These are phyloP conservation scores for Notocelia uddmanniana DNA, from an alignment of 2,888 invertebrate genomes.

Conservation along the genomic window DNA sequence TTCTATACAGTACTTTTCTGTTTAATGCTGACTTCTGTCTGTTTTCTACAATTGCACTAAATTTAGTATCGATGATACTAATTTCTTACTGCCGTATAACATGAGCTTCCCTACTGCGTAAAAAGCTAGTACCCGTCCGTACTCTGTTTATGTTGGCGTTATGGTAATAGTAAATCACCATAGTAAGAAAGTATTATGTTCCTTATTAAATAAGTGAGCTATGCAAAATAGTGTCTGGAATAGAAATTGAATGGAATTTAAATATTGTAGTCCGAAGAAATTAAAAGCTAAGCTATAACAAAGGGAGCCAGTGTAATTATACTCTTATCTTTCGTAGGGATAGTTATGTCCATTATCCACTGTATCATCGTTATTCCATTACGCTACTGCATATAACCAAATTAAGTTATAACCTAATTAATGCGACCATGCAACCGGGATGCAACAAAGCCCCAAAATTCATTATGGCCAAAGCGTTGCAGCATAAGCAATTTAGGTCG, in stretches of 20 bases:
- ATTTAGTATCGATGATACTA: not conserved
- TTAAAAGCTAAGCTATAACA: conserved; percentile 2
- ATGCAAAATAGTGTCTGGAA: too few species aligned
- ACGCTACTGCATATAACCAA: conserved; percentile 29
- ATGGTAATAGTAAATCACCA: too few species aligned
- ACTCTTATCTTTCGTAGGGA: conserved; percentile 13
- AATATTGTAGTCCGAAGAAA: not conserved
- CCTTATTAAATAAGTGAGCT: too few species aligned
- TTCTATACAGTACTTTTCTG: not conserved
- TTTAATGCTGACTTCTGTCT: not conserved
- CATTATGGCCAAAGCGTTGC: conserved; percentile 45
- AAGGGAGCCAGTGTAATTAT: conserved; percentile 10
- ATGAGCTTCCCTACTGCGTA: too few species aligned
- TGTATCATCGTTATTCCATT: conserved; percentile 38
- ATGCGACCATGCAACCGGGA: conserved; percentile 36
- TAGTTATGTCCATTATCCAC: conserved; percentile 26
- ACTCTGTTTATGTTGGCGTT: too few species aligned
- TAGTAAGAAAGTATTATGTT: too few species aligned
- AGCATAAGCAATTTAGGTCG: conserved; percentile 68
- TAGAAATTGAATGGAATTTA: not conserved
- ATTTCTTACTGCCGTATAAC: not conserved
- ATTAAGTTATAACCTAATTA: conserved; percentile 45
- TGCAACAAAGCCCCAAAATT: conserved; percentile 46
- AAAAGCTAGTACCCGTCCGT: too few species aligned
- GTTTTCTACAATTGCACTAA: not conserved